phyloP scores from a whole-genome alignment of 2,113 vertebrate genomes.

The Gobius niger region DNA sequence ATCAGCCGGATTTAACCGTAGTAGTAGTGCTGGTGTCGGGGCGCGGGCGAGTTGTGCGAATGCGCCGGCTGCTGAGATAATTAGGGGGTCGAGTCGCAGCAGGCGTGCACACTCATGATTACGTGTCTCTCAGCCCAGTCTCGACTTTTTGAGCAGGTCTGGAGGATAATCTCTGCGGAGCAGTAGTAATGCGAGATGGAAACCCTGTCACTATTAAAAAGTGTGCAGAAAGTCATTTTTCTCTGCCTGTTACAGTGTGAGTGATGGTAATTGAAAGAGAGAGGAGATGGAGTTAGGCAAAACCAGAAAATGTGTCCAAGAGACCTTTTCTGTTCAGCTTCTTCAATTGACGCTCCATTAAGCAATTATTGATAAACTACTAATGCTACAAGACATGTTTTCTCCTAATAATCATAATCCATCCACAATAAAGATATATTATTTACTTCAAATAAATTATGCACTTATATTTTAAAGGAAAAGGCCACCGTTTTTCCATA shows the following conservation, averaged over 20 bases:
- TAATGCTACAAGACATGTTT: too few relatives aligned
- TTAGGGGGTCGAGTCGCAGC: constrained; percentile 52
- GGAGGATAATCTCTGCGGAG: not conserved
- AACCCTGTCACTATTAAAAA: constrained; percentile 1
- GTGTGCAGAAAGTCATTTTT: not conserved
- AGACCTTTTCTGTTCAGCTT: too few relatives aligned
- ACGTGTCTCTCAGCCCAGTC: constrained; percentile 45
- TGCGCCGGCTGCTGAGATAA: constrained; percentile 59
- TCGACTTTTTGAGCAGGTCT: constrained; percentile 18
- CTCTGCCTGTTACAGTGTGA: not conserved
- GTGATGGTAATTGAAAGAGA: too few relatives aligned
- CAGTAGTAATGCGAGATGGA: not conserved
- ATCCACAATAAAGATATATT: too few relatives aligned
- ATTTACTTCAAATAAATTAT: too few relatives aligned
- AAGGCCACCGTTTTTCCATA: too few relatives aligned
- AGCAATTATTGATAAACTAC: too few relatives aligned
- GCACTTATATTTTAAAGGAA: too few relatives aligned
- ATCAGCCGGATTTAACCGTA: constrained; percentile 49
- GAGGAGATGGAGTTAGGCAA: too few relatives aligned
- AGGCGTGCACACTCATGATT: constrained; percentile 44
- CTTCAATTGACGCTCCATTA: too few relatives aligned
- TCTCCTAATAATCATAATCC: too few relatives aligned
- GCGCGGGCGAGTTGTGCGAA: constrained; percentile 54
- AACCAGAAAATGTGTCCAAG: too few relatives aligned
- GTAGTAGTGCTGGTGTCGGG: constrained; percentile 47